phyloP scores from a whole-genome alignment of 2,888 invertebrate genomes.

The Choristoneura rosaceana region DNA sequence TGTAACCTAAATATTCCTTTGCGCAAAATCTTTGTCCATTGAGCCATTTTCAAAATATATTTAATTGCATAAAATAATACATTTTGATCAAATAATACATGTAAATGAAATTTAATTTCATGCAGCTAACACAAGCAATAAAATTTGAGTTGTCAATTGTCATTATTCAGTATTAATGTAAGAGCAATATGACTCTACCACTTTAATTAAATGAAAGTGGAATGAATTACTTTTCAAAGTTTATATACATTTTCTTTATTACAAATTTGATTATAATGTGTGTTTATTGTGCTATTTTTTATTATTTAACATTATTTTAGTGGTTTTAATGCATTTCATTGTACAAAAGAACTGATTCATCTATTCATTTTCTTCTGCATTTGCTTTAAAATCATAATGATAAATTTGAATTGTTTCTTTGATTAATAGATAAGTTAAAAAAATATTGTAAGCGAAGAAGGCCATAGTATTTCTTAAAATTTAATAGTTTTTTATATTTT shows the following conservation, averaged over 20 bases:
- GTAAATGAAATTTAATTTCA: too few species aligned
- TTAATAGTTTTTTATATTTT: background rate
- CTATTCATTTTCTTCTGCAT: background rate
- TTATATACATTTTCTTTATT: conserved; percentile 13
- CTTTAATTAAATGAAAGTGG: background rate
- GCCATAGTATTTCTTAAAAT: background rate
- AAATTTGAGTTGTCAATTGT: too few species aligned
- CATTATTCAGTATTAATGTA: too few species aligned
- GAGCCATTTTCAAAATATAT: too few species aligned
- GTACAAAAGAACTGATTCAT: background rate
- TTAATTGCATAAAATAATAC: too few species aligned
- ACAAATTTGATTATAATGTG: conserved; percentile 3
- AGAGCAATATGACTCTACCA: background rate
- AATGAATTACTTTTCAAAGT: background rate
- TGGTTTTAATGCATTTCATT: background rate
- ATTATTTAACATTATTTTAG: background rate
- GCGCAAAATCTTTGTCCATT: too few species aligned
- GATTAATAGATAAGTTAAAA: background rate
- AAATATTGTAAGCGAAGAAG: background rate
- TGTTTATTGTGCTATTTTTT: background rate
- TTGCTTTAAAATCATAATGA: background rate
- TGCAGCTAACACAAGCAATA: too few species aligned
- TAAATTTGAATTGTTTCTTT: background rate
- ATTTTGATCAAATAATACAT: too few species aligned
- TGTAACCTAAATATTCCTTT: too few species aligned